Conservation (phyloP, 2,113 vertebrate genomes). For the Opisthocomus hoazin region DNA sequence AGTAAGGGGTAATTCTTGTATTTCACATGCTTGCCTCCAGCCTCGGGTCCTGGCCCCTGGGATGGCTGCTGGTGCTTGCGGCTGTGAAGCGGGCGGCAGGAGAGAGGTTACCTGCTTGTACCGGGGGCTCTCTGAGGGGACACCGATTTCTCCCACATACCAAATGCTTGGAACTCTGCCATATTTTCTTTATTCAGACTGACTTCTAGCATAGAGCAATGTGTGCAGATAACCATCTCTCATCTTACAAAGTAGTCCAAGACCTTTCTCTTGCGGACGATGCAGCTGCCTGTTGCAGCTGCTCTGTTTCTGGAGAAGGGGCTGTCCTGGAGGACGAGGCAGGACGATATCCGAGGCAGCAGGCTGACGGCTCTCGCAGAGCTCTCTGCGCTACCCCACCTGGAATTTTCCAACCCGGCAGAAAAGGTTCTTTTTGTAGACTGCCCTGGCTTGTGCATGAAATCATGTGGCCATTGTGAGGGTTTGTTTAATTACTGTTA, state of each 20-base stretch:
- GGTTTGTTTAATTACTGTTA: slow-evolving; percentile 64
- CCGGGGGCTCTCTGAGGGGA: neutral
- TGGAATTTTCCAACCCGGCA: slow-evolving; percentile 26
- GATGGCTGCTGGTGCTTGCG: neutral
- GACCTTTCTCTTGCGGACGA: neutral
- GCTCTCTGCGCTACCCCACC: fast-evolving
- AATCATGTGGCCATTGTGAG: slow-evolving; percentile 4
- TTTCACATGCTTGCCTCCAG: neutral
- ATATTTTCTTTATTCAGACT: neutral
- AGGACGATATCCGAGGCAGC: neutral
- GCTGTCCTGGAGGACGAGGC: neutral
- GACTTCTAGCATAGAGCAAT: neutral
- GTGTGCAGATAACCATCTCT: neutral
- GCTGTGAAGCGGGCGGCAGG: neutral
- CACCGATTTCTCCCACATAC: neutral
- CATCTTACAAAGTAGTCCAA: neutral
- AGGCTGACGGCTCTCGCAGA: fast-evolving
- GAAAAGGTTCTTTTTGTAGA: neutral
- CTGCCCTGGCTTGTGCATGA: neutral
- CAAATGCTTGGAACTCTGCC: neutral
- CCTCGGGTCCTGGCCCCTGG: neutral
- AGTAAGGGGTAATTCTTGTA: neutral
- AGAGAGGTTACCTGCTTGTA: neutral
- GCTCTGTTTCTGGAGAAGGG: neutral
- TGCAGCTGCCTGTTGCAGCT: neutral